A percentile compares a stretch with the other conserved stretches of the same genome.
These are phyloP conservation scores for Eudyptes chrysolophus DNA, from an alignment of 2,113 vertebrate genomes.

Conservation along the genomic window DNA sequence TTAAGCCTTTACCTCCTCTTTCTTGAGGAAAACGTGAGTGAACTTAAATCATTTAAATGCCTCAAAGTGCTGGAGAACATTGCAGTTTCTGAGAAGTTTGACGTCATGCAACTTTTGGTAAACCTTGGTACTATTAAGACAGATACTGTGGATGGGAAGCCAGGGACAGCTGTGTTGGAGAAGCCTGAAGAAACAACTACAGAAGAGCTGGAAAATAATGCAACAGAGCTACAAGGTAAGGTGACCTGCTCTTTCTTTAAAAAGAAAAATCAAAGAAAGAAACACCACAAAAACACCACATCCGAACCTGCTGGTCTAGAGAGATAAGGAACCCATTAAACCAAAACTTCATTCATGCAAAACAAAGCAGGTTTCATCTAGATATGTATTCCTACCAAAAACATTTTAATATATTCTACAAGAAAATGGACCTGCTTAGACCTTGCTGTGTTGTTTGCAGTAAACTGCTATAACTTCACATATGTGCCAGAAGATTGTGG, in stretches of 20 bases:
- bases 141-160: conserved; percentile 82
- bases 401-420: not conserved
- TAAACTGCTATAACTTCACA: not conserved
- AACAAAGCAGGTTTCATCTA: not conserved
- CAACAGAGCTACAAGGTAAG: conserved; percentile 70
- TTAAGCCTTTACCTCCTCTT: conserved; percentile 93
- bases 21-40: conserved; percentile 91
- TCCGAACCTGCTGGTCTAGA: not conserved
- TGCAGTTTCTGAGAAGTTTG: conserved; percentile 80
- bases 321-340: not conserved
- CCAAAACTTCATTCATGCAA: not conserved
- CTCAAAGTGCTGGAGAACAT: conserved; percentile 92
- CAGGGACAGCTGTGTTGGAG: not conserved
- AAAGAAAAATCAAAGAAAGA: not conserved
- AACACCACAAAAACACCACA: not conserved
- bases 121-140: conserved; percentile 88
- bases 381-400: not conserved
- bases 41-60: conserved; percentile 93
- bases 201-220: not conserved
- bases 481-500: not conserved
- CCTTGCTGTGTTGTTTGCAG: not conserved
- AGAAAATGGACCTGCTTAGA: not conserved
- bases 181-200: not conserved
- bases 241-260: not conserved
- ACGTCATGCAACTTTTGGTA: conserved; percentile 85